Evolutionary conservation across 2,113 vertebrate species (phyloP).

Genomic region (Tricholaema leucomelas): DNA sequence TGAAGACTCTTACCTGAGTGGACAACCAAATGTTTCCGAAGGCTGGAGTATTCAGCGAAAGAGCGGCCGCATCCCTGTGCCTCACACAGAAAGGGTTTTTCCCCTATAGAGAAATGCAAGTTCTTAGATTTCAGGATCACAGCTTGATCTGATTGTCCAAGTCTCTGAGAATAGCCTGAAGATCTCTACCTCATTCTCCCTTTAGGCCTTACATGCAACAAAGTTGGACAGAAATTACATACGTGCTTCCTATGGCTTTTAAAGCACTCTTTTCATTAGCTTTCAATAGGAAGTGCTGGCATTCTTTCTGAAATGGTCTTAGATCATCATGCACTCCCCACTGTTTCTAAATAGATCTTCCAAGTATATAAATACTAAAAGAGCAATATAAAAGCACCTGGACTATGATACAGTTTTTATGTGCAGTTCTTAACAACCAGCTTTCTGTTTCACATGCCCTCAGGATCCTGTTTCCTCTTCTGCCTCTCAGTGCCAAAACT

Average conservation of each 20-base stretch:
- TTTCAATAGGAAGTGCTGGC: background rate
- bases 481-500: conserved; percentile 10
- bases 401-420: background rate
- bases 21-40: conserved; percentile 97
- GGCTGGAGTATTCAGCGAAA: conserved; percentile 97
- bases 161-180: background rate
- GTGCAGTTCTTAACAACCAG: background rate
- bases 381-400: background rate
- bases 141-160: background rate
- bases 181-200: background rate
- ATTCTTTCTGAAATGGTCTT: background rate
- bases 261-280: background rate
- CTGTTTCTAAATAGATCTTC: background rate
- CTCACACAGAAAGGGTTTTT: conserved; percentile 96
- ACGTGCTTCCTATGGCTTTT: background rate
- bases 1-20: conserved; percentile 87
- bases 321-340: background rate
- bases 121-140: background rate
- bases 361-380: background rate
- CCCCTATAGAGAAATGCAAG: conserved; percentile 77
- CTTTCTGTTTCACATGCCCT: background rate
- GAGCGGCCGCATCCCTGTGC: conserved; percentile 94
- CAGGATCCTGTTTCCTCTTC: background rate
- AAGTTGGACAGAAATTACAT: background rate
- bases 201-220: background rate